Evolutionary conservation across 2,797 vertebrate species (phyloP), one percentile per base, ranked within the genome.

Genomic region (Macroramphosus scolopax): DNA sequence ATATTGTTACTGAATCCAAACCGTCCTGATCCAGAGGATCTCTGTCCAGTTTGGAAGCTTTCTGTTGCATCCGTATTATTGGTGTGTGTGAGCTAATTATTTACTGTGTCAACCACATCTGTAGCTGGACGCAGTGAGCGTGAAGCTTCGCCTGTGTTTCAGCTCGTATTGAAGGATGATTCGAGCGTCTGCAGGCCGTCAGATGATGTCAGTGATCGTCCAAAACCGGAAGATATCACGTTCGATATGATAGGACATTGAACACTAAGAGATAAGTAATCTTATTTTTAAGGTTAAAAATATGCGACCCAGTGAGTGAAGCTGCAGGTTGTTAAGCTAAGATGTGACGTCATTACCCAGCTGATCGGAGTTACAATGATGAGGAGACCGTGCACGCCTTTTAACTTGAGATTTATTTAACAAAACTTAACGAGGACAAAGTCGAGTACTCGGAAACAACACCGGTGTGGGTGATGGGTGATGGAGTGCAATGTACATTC

Each of bases 371-470:
- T 6, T 6, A 55, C 6, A 43, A 40, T 48, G 25, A 64, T 1
- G 2, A 47, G 22, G 30, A 48, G 18, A 37, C 17, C 0, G 10
- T 22, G 40, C 30, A 41, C 5, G 4, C 13, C 14, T 40, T 64
- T 57, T 18, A 53, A 46, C 24, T 32, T 2, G 55, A 58, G 45
- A 36, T 69, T 69, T 72, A 56, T 60, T 40, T 2, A 59, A 34
- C 13, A 38, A 52, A 68, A 47, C 12, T 2, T 32, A 30, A 57
- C 46, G 40, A 24, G 47, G n/a, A n/a, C n/a, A n/a, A n/a, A n/a
- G n/a, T n/a, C 26, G 14, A 47, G 64, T 60, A 32, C 57, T 70
- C 41, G 9, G 30, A 53, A 17, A 47, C 31, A 39, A 51, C 25
- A 36, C 15, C 31, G 8, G 30, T 37, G 18, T 36, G 38, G 31